Conservation (phyloP, 1,140 invertebrate species). For the Drosophila funebris region DNA sequence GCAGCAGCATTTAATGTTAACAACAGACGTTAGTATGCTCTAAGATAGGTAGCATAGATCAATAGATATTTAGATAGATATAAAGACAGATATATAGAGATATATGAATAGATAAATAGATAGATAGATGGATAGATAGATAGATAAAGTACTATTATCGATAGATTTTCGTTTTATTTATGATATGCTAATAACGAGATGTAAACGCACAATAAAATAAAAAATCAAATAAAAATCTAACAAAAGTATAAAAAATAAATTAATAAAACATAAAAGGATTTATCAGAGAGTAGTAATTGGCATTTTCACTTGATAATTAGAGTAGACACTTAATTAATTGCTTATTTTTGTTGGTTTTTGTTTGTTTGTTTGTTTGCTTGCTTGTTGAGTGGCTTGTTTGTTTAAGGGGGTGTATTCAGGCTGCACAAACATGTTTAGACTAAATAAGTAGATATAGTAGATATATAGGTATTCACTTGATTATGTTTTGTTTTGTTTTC, state of each 20-base stretch:
- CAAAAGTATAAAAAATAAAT: slow-evolving; percentile 18
- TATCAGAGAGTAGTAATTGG: slow-evolving; percentile 54
- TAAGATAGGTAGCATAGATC: slow-evolving; percentile 50
- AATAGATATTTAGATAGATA: slow-evolving; percentile 26
- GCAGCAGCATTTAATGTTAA: slow-evolving; percentile 65
- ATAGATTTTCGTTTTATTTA: slow-evolving; percentile 20
- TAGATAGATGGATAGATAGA: slow-evolving; percentile 32
- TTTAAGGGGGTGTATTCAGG: slow-evolving; percentile 36
- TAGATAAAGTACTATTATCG: slow-evolving; percentile 19
- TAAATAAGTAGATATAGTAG: slow-evolving; percentile 49
- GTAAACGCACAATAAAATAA: slow-evolving; percentile 54
- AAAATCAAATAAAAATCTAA: slow-evolving; percentile 42
- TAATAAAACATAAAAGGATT: slow-evolving; percentile 47
- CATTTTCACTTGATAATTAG: slow-evolving; percentile 69
- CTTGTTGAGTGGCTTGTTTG: slow-evolving; percentile 9
- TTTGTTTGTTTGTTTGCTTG: slow-evolving; percentile 34
- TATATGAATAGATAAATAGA: slow-evolving; percentile 23
- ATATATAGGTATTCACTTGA: slow-evolving; percentile 28
- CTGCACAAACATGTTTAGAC: slow-evolving; percentile 61
- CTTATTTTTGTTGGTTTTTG: slow-evolving; percentile 34
- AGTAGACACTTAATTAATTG: slow-evolving; percentile 64
- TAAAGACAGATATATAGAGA: slow-evolving; percentile 24
- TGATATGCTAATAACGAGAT: slow-evolving; percentile 60
- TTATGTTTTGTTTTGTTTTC: slow-evolving; percentile 34
- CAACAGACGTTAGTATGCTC: slow-evolving; percentile 60